Conservation (phyloP, 2,888 invertebrate genomes). For the Monochamus alternatus region DNA sequence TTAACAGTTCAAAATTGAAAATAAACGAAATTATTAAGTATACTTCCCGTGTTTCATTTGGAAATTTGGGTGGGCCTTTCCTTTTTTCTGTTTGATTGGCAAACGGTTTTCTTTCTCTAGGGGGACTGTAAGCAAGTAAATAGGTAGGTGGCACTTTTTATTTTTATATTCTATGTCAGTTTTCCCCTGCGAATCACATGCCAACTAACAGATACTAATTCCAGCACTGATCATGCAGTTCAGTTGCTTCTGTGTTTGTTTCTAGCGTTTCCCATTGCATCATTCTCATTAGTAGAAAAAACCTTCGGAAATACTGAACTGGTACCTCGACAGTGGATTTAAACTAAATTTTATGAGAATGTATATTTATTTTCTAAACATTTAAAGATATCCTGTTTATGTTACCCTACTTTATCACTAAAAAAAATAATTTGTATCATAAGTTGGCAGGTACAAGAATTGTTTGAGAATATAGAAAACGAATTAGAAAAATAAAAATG, state of each 20-base stretch:
- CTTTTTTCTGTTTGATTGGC: conserved; percentile 59
- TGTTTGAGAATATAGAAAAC: no score
- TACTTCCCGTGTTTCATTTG: conserved; percentile 62
- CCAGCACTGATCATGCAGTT: conserved; percentile 63
- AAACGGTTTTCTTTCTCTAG: conserved; percentile 40
- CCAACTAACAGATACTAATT: conserved; percentile 67
- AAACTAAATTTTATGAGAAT: no score
- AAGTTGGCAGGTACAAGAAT: no score
- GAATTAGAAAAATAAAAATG: no score
- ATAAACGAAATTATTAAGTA: conserved; percentile 69
- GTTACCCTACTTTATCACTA: no score
- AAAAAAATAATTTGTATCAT: no score
- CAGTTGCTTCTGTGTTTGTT: conserved; percentile 43
- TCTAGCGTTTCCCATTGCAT: background rate
- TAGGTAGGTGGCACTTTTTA: conserved; percentile 69
- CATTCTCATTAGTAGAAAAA: no score
- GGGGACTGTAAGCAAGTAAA: conserved; percentile 54
- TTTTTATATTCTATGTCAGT: conserved; percentile 51
- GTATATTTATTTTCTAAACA: no score
- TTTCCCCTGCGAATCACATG: conserved; percentile 45
- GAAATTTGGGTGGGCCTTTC: conserved; percentile 41
- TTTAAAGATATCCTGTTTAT: no score
- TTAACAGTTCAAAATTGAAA: conserved; percentile 71
- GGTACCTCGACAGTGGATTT: no score
- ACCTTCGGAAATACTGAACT: no score